These are phyloP conservation scores for Trichonephila clavipes DNA, from an alignment of 1,140 invertebrate genomes.

Conservation along the genomic window DNA sequence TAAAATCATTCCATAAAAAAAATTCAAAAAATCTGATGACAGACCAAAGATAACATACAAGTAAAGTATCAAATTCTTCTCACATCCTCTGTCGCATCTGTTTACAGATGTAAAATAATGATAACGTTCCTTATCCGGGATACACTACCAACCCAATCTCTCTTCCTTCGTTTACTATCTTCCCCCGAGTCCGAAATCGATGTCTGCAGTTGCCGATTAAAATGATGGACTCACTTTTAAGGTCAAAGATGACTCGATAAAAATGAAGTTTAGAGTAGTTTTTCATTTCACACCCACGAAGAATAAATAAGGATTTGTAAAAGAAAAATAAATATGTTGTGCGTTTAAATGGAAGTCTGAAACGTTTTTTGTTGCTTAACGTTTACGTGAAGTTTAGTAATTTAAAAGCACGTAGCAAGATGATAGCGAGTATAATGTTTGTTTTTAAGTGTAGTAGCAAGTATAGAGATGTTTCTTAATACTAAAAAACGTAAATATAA, in stretches of 20 bases:
- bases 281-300: too few species aligned
- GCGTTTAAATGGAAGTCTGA: too few species aligned
- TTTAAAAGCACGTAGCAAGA: too few species aligned
- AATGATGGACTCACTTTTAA: neutral
- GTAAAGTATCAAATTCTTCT: neutral
- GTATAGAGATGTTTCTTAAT: too few species aligned
- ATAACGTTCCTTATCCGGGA: constrained; percentile 36
- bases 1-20: too few species aligned
- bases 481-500: too few species aligned
- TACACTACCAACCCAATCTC: neutral
- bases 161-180: neutral
- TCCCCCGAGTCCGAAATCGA: neutral
- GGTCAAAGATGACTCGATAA: neutral
- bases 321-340: too few species aligned
- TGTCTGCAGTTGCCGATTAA: neutral
- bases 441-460: too few species aligned
- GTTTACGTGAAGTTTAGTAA: too few species aligned
- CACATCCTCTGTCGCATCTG: constrained; percentile 17
- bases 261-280: neutral
- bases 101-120: constrained; percentile 31
- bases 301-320: too few species aligned
- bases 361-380: too few species aligned
- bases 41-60: neutral
- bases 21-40: neutral
- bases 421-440: too few species aligned